Conservation (phyloP, 2,113 vertebrate genomes). For the Gopherus evgoodei region DNA sequence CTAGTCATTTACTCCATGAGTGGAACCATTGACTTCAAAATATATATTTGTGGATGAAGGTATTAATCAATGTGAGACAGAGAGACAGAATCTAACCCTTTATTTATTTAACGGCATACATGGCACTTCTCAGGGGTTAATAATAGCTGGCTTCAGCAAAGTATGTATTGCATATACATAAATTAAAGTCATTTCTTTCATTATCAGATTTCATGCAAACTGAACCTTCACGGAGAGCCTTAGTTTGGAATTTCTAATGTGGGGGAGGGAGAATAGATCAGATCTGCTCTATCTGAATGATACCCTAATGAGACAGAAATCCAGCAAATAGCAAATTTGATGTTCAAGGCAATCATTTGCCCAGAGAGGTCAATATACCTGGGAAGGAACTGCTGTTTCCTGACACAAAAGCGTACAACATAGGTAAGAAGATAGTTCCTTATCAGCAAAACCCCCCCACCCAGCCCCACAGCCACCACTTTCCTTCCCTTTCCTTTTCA, state of each 20-base stretch:
- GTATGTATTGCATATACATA: background rate
- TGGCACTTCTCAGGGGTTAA: background rate
- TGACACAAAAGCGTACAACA: background rate
- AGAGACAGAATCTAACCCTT: background rate
- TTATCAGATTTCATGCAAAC: conserved; percentile 12
- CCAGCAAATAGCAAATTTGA: conserved; percentile 10
- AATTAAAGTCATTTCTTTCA: conserved; percentile 8
- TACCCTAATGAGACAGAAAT: conserved; percentile 30
- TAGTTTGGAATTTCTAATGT: background rate
- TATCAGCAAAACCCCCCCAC: background rate
- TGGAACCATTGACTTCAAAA: background rate
- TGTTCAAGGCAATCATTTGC: conserved; percentile 31
- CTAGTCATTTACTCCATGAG: background rate
- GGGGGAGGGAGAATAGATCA: conserved; percentile 1
- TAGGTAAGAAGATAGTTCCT: background rate
- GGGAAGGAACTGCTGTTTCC: background rate
- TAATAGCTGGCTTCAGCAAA: background rate
- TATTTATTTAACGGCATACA: background rate
- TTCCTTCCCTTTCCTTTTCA: background rate
- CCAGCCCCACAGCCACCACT: background rate
- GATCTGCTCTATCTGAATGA: background rate
- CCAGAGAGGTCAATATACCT: background rate
- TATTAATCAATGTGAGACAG: background rate
- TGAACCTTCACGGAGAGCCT: background rate
- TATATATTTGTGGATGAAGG: background rate